Evolutionary conservation across 2,888 invertebrate species (phyloP), one percentile per base, ranked within the genome.

Genomic region (Aproaerema taeniolella): DNA sequence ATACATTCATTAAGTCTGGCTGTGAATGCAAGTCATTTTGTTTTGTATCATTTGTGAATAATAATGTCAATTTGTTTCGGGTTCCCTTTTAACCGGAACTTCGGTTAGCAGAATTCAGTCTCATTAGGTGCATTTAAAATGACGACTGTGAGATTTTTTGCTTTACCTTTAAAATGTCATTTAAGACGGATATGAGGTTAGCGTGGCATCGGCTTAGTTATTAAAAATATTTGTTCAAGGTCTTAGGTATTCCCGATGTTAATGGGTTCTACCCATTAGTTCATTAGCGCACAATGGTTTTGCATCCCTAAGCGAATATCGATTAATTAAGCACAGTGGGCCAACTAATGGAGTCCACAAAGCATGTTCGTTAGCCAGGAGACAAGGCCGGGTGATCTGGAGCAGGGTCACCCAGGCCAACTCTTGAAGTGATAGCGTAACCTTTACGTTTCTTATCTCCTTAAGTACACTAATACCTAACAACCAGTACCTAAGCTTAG

Each of bases 351-450:
- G 55, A 38, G 20, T 29, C 24, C 59, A 61, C 62, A 68, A 73
- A 73, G 76, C 66, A 64, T 61, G 59, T 58, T 67, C 63, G 61
- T 58, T 38, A 38, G 36, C 28, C 20, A 8, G 61, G 65, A 66
- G 69, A 68, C 82, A 80, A 83, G 83, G 82, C 70, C 70, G 64
- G 46, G 49, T 54, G 61, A 83, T 70, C 58, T 82, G 47, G 83
- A 72, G 79, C 82, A 83, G 83, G 85, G 85, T 80, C 79, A 78
- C 51, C 56, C 46, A 62, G 60, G 65, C 60, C 67, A 67, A 75
- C 68, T 70, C 73, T 72, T 71, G 55, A 62, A 76, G 81, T 73
- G 83, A 85, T 82, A 82, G 81, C 76, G 67, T 61, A 80, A 78
- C 83, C 82, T 83, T 61, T 74, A 65, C 61, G 58, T 6, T 8